These are phyloP conservation scores for Eulithis prunata DNA, from an alignment of 2,888 invertebrate species.

Conservation along the genomic window DNA sequence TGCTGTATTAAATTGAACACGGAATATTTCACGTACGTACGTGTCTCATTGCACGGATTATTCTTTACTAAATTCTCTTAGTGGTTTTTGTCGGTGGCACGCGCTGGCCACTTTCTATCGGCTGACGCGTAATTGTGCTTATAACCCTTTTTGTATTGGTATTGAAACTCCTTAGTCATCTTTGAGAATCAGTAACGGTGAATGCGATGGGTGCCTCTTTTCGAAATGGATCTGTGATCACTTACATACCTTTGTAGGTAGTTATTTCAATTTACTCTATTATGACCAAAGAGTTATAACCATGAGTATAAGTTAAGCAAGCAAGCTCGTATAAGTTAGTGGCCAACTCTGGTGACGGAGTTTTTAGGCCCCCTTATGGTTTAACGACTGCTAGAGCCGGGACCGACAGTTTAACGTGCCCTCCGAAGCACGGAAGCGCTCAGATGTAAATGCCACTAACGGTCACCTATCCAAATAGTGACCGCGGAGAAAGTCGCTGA, in stretches of 20 bases:
- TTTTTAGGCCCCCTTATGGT: too few relatives aligned
- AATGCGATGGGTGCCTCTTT: constrained; percentile 51
- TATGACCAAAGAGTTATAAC: too few relatives aligned
- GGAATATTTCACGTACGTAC: constrained; percentile 78
- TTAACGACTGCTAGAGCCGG: too few relatives aligned
- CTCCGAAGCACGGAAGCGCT: too few relatives aligned
- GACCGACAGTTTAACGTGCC: too few relatives aligned
- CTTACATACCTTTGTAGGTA: constrained; percentile 3
- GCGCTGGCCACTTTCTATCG: constrained; percentile 77
- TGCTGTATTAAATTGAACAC: constrained; percentile 72
- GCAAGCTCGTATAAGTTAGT: too few relatives aligned
- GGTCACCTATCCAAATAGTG: too few relatives aligned
- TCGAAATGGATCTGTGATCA: constrained; percentile 37
- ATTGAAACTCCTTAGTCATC: constrained; percentile 71
- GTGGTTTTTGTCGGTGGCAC: constrained; percentile 76
- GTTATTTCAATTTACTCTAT: constrained; percentile 1
- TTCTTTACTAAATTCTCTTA: constrained; percentile 70
- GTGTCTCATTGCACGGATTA: constrained; percentile 82
- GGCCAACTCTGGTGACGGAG: too few relatives aligned
- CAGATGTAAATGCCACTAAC: too few relatives aligned
- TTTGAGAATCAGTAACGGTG: constrained; percentile 68
- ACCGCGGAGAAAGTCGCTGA: too few relatives aligned
- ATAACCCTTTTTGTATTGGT: constrained; percentile 70
- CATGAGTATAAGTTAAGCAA: too few relatives aligned
- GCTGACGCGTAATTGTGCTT: constrained; percentile 73